A percentile compares a stretch with the other conserved stretches of the same genome.
These are phyloP conservation scores for Platorchestia sp. DNA, from an alignment of 1,140 invertebrate species.

Conservation along the genomic window DNA sequence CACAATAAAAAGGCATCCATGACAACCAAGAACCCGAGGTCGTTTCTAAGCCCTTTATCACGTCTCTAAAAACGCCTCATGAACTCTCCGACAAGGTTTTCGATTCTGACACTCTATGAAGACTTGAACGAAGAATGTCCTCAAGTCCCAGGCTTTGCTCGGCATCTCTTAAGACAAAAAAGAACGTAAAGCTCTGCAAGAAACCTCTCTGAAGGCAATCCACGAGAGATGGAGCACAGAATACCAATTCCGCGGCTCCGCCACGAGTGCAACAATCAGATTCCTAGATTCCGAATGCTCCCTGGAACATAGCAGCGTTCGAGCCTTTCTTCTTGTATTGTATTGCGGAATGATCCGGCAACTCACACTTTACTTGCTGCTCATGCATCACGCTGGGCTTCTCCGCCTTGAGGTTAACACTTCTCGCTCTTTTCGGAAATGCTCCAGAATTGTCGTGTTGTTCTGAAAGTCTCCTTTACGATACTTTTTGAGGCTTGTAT, in stretches of 20 bases:
- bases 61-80: background rate
- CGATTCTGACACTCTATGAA: background rate
- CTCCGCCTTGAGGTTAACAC: background rate
- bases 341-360: background rate
- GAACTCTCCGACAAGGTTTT: background rate
- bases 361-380: background rate
- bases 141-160: slow-evolving; percentile 1
- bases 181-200: slow-evolving; percentile 33
- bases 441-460: background rate
- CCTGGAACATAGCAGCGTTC: background rate
- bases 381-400: background rate
- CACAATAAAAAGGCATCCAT: background rate
- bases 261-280: slow-evolving; percentile 25
- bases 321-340: background rate
- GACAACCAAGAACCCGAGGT: background rate
- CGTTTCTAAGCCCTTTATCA: background rate
- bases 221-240: slow-evolving; percentile 48
- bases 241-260: slow-evolving; percentile 45
- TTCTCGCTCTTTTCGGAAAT: background rate
- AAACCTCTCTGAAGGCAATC: slow-evolving; percentile 51
- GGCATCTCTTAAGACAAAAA: slow-evolving; percentile 47
- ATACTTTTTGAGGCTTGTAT: background rate
- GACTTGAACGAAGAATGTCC: slow-evolving; percentile 26
- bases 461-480: background rate
- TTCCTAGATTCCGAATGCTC: slow-evolving; percentile 31